Conservation (phyloP, 2,113 vertebrate genomes). For the Calyptomena viridis region DNA sequence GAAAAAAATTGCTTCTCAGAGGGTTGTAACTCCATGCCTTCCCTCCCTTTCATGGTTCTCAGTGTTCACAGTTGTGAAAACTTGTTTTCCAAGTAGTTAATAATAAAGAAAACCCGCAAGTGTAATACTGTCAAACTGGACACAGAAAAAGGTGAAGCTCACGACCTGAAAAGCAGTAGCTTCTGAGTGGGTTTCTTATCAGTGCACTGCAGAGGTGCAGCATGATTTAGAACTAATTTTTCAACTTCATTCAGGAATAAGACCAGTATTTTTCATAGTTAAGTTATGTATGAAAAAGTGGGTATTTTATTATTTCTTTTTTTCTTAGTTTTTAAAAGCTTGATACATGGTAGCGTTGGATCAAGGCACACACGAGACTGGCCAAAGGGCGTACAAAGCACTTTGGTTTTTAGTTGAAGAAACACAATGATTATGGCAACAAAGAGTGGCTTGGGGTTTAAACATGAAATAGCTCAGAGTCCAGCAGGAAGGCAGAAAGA, state of each 20-base stretch:
- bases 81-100: slow-evolving; percentile 56
- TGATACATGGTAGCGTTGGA: slow-evolving; percentile 98
- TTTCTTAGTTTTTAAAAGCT: slow-evolving; percentile 90
- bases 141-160: slow-evolving; percentile 62
- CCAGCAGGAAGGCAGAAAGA: slow-evolving; percentile 80
- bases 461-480: slow-evolving; percentile 81
- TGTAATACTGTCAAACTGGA: slow-evolving; percentile 51
- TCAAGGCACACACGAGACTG: slow-evolving; percentile 99
- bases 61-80: slow-evolving; percentile 56
- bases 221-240: slow-evolving; percentile 72
- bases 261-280: slow-evolving; percentile 95
- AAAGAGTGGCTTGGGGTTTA: slow-evolving; percentile 78
- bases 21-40: slow-evolving; percentile 58
- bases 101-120: slow-evolving; percentile 68
- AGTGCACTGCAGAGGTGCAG: background rate
- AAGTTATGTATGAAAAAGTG: slow-evolving; percentile 90
- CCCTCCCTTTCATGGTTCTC: slow-evolving; percentile 62
- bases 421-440: slow-evolving; percentile 87
- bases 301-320: slow-evolving; percentile 81
- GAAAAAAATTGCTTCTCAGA: background rate
- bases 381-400: slow-evolving; percentile 99
- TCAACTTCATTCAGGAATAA: slow-evolving; percentile 95
- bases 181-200: slow-evolving; percentile 34
- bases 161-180: slow-evolving; percentile 65
- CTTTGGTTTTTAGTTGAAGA: slow-evolving; percentile 98